Conservation (phyloP, 2,797 vertebrate genomes). For the Florisuga fusca region DNA sequence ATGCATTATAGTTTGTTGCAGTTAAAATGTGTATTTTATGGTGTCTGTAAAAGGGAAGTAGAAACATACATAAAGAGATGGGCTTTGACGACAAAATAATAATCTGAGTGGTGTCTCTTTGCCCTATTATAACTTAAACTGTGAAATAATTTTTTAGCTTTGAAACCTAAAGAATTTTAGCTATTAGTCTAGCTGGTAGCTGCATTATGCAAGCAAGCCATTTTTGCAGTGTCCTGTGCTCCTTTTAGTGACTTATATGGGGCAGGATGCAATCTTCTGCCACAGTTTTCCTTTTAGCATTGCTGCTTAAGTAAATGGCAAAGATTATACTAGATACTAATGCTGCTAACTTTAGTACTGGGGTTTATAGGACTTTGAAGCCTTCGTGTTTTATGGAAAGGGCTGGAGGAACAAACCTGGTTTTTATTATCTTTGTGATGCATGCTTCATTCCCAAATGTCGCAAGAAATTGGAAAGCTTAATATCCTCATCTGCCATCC, state of each 20-base stretch:
- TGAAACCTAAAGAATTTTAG: no score
- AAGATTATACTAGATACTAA: background rate
- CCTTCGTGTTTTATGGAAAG: background rate
- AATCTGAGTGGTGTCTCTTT: background rate
- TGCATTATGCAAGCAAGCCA: background rate
- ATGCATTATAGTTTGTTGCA: background rate
- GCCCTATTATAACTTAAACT: background rate
- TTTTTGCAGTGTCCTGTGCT: background rate
- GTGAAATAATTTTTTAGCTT: background rate
- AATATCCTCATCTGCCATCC: background rate
- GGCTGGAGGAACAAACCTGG: background rate
- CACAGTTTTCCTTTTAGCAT: background rate
- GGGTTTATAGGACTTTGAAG: background rate
- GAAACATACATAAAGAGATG: background rate
- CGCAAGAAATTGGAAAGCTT: background rate
- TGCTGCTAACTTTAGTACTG: background rate
- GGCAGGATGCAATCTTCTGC: background rate
- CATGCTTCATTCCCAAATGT: constrained; percentile 12
- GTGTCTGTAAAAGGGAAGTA: background rate
- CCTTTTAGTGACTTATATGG: background rate
- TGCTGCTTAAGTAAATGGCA: background rate
- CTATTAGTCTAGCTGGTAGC: background rate
- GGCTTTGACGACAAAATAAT: background rate
- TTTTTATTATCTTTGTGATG: constrained; percentile 48
- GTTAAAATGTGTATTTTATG: background rate